Base-by-base conservation (phyloP, 2,113 vertebrate genomes). In the Pleuronectes platessa region DNA sequence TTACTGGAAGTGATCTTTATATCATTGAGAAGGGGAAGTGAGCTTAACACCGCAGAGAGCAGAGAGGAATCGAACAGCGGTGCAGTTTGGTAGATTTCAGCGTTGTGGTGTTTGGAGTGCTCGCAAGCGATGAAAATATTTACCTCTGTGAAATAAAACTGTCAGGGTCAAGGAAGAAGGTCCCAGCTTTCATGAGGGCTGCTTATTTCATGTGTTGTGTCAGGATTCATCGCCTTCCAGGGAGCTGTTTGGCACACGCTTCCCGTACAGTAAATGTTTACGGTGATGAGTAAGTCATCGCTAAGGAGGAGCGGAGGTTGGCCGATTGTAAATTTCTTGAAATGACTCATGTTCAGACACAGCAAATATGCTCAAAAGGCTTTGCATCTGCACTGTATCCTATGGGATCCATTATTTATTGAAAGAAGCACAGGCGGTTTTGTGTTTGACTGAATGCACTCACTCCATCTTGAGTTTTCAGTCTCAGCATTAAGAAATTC, bases 251-350 rank as follows among this genome's bases (percentile, higher is more conserved):
- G 88, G 75, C 87, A 77, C 61, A 20, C 47, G 45, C 83, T 74
- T 18, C 59, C 76, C 79, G 76, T 83, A 72, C 72, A 82, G 84
- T 91, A 90, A 89, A 91, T 90, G 86, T 93, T 92, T 92, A 90
- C 76, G 15, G 82, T 89, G 82, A 84, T 89, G 88, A 85, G 86
- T 85, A 82, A 89, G 79, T 86, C 89, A 79, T 71, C 51, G 31
- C 76, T 56, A 82, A 88, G 69, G 58, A 78, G 65, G 45, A 24
- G 21, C 15, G 23, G 61, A 2, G 14, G 61, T 23, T 20, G 68
- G 79, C 18, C 4, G 79, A 82, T 73, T 78, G 56, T 88, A 88
- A 87, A 91, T 85, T 88, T 87, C 74, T 67, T 49, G 47, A 71
- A 70, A 79, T 80, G 73, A 81, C 81, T 86, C 82, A 81, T 73